Evolutionary conservation across 2,113 vertebrate species (phyloP).

Genomic region (Cettia cetti): DNA sequence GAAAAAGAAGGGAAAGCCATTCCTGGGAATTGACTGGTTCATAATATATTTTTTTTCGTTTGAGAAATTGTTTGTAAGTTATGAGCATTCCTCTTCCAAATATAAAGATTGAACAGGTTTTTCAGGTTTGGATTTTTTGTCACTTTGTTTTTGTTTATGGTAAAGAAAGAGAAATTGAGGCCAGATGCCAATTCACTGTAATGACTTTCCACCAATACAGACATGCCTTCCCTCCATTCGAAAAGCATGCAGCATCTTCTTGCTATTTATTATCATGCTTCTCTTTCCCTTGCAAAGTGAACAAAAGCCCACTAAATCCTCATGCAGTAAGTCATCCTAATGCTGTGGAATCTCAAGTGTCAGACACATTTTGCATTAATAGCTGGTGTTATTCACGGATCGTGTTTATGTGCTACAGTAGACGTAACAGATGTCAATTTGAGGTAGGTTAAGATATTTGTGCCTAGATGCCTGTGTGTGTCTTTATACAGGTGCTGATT

Average conservation of each 20-base stretch:
- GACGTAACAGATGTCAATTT: not conserved
- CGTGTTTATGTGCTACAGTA: not conserved
- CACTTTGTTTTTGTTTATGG: not conserved
- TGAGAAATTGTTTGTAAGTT: not conserved
- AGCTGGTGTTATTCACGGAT: not conserved
- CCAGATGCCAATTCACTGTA: not conserved
- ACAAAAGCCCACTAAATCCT: not conserved
- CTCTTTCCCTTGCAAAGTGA: not conserved
- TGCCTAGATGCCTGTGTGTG: not conserved
- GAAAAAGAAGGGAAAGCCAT: not conserved
- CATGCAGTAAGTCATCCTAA: not conserved
- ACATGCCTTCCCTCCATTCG: not conserved
- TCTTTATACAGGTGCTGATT: not conserved
- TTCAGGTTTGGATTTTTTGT: not conserved
- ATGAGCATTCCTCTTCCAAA: not conserved
- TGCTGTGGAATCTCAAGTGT: not conserved
- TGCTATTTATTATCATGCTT: not conserved
- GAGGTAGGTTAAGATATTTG: not conserved
- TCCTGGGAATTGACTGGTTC: not conserved
- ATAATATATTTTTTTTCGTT: not conserved
- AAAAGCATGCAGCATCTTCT: not conserved
- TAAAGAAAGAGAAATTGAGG: not conserved
- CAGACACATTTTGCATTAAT: not conserved
- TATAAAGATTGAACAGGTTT: not conserved
- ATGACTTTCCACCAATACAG: not conserved